These are phyloP conservation scores for Oostethus manadensis DNA, from an alignment of 2,113 vertebrate genomes.

Conservation along the genomic window DNA sequence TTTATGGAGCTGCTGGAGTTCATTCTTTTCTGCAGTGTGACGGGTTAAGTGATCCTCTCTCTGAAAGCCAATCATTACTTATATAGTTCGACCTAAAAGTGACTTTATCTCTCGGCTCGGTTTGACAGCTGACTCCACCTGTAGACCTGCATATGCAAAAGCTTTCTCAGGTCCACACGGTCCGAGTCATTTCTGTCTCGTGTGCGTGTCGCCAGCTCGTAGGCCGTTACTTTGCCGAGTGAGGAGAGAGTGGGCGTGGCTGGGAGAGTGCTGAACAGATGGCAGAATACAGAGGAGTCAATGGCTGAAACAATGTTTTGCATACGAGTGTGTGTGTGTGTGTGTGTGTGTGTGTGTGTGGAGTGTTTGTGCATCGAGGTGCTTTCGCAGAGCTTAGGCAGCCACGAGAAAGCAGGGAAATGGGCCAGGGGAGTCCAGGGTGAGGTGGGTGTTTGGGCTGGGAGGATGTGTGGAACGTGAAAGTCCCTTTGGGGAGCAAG, in stretches of 20 bases:
- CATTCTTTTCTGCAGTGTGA: constrained; percentile 13
- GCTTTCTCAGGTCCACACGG: constrained; percentile 19
- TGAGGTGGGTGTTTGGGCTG: constrained; percentile 56
- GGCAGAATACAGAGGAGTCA: constrained; percentile 34
- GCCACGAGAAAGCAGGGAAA: constrained; percentile 40
- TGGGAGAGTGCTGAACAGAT: constrained; percentile 66
- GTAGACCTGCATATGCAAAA: constrained; percentile 26
- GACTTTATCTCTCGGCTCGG: constrained; percentile 3
- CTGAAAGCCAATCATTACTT: constrained; percentile 21
- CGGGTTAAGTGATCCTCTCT: constrained; percentile 22
- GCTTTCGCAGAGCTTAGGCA: constrained; percentile 34
- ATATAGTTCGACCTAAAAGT: constrained; percentile 5
- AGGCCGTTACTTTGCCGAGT: constrained; percentile 54
- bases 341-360: constrained; percentile 8
- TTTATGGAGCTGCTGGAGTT: background rate
- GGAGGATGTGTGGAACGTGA: constrained; percentile 50
- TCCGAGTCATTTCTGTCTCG: constrained; percentile 51
- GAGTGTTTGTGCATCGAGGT: constrained; percentile 25
- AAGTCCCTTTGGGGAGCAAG: constrained; percentile 35
- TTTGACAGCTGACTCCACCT: constrained; percentile 42
- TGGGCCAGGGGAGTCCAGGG: constrained; percentile 59
- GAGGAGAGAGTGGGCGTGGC: constrained; percentile 61
- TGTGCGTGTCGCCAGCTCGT: constrained; percentile 44
- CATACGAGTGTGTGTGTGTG: constrained; percentile 30
- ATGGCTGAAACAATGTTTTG: constrained; percentile 46